These are phyloP conservation scores for Orcinus orca DNA, from an alignment of 2,113 vertebrate species.

Conservation along the genomic window DNA sequence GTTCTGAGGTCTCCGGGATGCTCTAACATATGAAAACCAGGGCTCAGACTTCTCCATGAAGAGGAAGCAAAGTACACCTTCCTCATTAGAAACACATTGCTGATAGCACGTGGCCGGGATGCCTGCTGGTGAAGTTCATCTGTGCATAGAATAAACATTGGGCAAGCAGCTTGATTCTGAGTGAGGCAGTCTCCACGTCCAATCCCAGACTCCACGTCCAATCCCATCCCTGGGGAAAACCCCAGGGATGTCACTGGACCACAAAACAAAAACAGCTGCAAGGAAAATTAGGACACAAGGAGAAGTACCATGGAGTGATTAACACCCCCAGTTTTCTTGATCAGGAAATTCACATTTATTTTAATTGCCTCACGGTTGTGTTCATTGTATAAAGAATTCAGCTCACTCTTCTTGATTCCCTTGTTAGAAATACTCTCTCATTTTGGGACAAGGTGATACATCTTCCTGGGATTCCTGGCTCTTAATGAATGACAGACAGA, in stretches of 20 bases:
- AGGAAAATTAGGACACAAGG: slow-evolving; percentile 78
- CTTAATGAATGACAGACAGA: slow-evolving; percentile 67
- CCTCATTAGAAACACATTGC: slow-evolving; percentile 76
- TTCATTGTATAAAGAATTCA: slow-evolving; percentile 69
- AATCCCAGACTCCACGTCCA: slow-evolving; percentile 77
- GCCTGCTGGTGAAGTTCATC: slow-evolving; percentile 61
- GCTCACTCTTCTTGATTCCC: slow-evolving; percentile 65
- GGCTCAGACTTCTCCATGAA: not conserved
- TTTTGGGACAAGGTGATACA: slow-evolving; percentile 76
- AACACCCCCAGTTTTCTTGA: slow-evolving; percentile 75
- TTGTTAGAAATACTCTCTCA: slow-evolving; percentile 79
- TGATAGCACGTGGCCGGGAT: slow-evolving; percentile 57
- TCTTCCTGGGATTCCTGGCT: slow-evolving; percentile 74
- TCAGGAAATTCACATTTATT: slow-evolving; percentile 87
- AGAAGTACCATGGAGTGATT: slow-evolving; percentile 80
- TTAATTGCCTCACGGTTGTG: slow-evolving; percentile 79
- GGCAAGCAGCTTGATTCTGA: slow-evolving; percentile 67
- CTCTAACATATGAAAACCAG: not conserved
- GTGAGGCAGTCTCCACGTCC: slow-evolving; percentile 73
- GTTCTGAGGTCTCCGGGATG: not conserved
- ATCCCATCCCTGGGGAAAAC: slow-evolving; percentile 69
- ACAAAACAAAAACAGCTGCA: slow-evolving; percentile 87
- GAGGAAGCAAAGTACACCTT: slow-evolving; percentile 60
- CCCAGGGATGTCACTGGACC: slow-evolving; percentile 73
- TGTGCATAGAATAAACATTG: slow-evolving; percentile 69